Evolutionary conservation across 2,113 vertebrate genomes (phyloP), one percentile per base, ranked within the genome.

Genomic region (Crotalus viridis): DNA sequence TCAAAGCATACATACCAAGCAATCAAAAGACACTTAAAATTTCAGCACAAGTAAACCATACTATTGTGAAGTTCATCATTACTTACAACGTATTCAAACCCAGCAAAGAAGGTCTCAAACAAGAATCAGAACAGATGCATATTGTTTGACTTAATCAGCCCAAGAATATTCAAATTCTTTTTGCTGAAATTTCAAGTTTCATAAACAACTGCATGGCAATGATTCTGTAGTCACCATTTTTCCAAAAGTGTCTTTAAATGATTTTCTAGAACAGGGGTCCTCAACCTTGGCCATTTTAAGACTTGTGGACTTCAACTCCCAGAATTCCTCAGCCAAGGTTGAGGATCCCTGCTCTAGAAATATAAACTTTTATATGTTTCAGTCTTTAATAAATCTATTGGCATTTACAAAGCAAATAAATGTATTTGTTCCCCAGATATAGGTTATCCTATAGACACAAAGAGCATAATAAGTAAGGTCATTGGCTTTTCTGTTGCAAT

Each of bases 381-480:
- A 39, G 54, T 52, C 46, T 93, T 90, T 48, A 90, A 1, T 94
- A 91, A 69, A 22, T 6, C 43, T 89, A 85, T 69, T 95, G 93
- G 88, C 0, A 21, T 52, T 92, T 92, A 91, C 89, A 57, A 87
- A 93, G 61, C 93, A 92, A 96, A 93, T 12, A 43, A 15, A 57
- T 1, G 3, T 46, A 56, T 94, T 89, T 86, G 56, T 28, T 33
- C 92, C 95, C 91, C 92, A 93, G 0, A 87, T 93, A 94, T 91
- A 92, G 95, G 95, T 96, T 94, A 96, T 39, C 57, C 91, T 95
- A 0, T n/a, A 57, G 93, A 96, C 89, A 97, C 90, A 51, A 88
- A 97, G 92, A 92, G 48, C 48, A 93, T 93, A 96, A 95, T 95
- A 96, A 96, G 94, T 87, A 90, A 95, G 95, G 96, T 94, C 95